A percentile compares a stretch with the other conserved stretches of the same genome.
Conservation (phyloP, 2,888 invertebrate genomes). For the Pachymerium ferrugineum region DNA sequence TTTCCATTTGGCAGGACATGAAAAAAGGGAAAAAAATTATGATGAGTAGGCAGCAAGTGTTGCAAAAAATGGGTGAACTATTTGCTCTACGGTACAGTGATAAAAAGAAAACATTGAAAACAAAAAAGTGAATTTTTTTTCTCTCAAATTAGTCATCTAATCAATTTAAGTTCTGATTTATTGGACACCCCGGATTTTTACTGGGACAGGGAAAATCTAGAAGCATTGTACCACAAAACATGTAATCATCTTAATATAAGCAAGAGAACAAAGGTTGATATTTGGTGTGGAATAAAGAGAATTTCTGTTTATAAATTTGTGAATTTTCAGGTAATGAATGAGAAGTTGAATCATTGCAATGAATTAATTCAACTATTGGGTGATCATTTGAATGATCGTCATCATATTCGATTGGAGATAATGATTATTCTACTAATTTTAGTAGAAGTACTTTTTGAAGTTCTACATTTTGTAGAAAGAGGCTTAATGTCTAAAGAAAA, state of each 20-base stretch:
- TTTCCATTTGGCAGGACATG: constrained; percentile 54
- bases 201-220: constrained; percentile 90
- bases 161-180: constrained; percentile 89
- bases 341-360: constrained; percentile 88
- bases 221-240: constrained; percentile 73
- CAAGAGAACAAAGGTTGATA: constrained; percentile 75
- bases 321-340: constrained; percentile 75
- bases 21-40: constrained; percentile 66
- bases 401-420: constrained; percentile 90
- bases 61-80: constrained; percentile 77
- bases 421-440: constrained; percentile 94
- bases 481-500: not conserved
- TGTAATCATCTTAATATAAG: constrained; percentile 77
- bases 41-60: constrained; percentile 64
- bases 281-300: constrained; percentile 32
- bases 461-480: not conserved
- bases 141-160: constrained; percentile 65
- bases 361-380: constrained; percentile 84
- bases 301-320: not conserved
- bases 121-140: not conserved
- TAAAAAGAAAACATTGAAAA: not conserved
- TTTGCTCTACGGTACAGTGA: constrained; percentile 63
- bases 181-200: constrained; percentile 96
- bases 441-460: constrained; percentile 66
- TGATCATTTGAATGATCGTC: constrained; percentile 82